These are phyloP conservation scores for Drosophila ambigua DNA, from an alignment of 1,140 invertebrate species.

Conservation along the genomic window DNA sequence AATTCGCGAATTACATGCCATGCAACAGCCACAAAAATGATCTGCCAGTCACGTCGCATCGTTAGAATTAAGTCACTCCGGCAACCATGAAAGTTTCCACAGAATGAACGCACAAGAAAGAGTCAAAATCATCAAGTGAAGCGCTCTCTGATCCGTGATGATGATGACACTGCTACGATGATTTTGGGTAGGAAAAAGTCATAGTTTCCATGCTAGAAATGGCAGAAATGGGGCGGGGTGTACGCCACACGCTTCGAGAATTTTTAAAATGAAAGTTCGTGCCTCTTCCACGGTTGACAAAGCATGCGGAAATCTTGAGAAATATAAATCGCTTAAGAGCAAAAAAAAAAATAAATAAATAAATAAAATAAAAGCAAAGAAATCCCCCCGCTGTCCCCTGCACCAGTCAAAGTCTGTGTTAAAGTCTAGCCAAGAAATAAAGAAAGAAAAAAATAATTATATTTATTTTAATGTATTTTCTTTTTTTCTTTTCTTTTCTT, in stretches of 20 bases:
- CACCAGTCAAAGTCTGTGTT: conserved; percentile 15
- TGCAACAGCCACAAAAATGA: conserved; percentile 16
- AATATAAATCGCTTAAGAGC: conserved; percentile 50
- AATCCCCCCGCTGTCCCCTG: no score
- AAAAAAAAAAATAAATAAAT: background rate
- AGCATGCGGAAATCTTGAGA: conserved; percentile 75
- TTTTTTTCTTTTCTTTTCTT: conserved; percentile 14
- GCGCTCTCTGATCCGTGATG: conserved; percentile 19
- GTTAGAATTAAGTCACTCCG: conserved; percentile 50
- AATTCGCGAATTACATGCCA: conserved; percentile 48
- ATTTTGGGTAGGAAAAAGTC: conserved; percentile 22
- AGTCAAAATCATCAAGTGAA: conserved; percentile 26
- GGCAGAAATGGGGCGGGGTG: conserved; percentile 21
- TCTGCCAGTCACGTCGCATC: conserved; percentile 47
- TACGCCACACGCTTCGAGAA: conserved; percentile 65
- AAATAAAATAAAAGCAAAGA: background rate
- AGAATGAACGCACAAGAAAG: conserved; percentile 28
- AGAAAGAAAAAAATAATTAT: conserved; percentile 59
- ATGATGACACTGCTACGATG: conserved; percentile 31
- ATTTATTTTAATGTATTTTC: conserved; percentile 76
- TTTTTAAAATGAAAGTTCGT: conserved; percentile 81
- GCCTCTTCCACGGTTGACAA: conserved; percentile 78
- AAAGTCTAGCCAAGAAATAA: conserved; percentile 49
- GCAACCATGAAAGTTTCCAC: conserved; percentile 49
- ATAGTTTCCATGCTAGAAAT: conserved; percentile 12